Evolutionary conservation across 2,113 vertebrate species (phyloP), one percentile per base, ranked within the genome.

Genomic region (Pimephales promelas): DNA sequence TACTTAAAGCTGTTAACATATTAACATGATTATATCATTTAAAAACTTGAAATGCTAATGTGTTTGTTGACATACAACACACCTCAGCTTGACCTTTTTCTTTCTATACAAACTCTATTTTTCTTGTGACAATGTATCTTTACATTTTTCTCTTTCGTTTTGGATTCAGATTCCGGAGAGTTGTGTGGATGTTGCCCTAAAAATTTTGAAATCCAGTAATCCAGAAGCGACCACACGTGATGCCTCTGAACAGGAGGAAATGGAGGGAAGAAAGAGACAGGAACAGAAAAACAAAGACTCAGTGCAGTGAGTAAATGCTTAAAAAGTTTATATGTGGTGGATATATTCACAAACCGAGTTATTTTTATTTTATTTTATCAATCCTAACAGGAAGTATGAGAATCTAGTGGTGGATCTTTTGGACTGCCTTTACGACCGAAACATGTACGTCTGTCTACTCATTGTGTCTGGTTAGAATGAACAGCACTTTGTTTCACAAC

Each of bases 371-470:
- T 88, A 43, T 85, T 73, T 79, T 2, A 82, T 78, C 52, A 57
- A 36, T 82, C 84, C 88, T 84, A 88, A 87, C 87, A 99, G 98
- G 88, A 97, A 96, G 90, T 99, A 99, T 87, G 93, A 98, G 90
- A 95, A 94, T 78, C 93, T 99, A 87, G 90, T 98, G 61, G 92
- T 92, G 47, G 94, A 94, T 88, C 94, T 99, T 59, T 92, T 99
- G 88, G 95, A 96, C 73, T 94, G 92, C 83, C 92, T 98, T 85
- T 93, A 93, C 45, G 95, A 98, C 89, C 96, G 96, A 91, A 98
- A 99, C 91, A 89, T 98, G 98, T 99, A 93, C 88, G 98, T 95
- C n/a, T 1, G 98, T 95, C n/a, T 1, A 8, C 14, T 10, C 26
- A 26, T 2, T 28, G 28, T 28, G 43, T 47, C 26, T 82, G 22